phyloP scores from a whole-genome alignment of 2,113 vertebrate genomes.

The Dermatemys mawii region DNA sequence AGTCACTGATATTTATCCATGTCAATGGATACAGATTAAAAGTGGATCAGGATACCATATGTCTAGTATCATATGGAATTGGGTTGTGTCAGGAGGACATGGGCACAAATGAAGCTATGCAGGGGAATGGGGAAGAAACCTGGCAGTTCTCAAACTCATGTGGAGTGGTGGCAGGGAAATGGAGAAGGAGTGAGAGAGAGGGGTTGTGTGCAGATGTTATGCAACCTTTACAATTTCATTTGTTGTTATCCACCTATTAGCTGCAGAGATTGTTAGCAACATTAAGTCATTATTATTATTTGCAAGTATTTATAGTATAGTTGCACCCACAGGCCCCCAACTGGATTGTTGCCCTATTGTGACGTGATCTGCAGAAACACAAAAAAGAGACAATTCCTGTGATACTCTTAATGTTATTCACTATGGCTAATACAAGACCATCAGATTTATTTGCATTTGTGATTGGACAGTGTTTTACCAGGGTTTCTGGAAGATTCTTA shows the following conservation, averaged over 20 bases:
- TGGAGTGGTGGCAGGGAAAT: background rate
- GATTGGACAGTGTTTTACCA: background rate
- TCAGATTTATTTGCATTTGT: background rate
- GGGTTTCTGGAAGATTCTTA: background rate
- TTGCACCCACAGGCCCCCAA: background rate
- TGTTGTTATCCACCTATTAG: background rate
- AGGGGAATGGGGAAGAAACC: background rate
- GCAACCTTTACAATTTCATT: background rate
- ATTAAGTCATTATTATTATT: background rate
- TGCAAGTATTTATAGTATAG: background rate
- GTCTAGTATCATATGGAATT: background rate
- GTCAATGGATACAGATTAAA: background rate
- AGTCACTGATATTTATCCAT: background rate
- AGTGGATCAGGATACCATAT: background rate
- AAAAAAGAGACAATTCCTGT: background rate
- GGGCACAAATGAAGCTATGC: background rate
- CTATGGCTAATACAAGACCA: background rate
- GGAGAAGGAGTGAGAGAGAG: background rate
- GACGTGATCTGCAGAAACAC: background rate
- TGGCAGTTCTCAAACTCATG: background rate
- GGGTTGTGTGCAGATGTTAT: background rate
- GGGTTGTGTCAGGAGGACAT: background rate
- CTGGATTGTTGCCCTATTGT: background rate
- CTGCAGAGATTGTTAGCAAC: background rate
- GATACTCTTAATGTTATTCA: background rate